Conservation (phyloP, 2,888 invertebrate genomes). For the Drosophila borealis region DNA sequence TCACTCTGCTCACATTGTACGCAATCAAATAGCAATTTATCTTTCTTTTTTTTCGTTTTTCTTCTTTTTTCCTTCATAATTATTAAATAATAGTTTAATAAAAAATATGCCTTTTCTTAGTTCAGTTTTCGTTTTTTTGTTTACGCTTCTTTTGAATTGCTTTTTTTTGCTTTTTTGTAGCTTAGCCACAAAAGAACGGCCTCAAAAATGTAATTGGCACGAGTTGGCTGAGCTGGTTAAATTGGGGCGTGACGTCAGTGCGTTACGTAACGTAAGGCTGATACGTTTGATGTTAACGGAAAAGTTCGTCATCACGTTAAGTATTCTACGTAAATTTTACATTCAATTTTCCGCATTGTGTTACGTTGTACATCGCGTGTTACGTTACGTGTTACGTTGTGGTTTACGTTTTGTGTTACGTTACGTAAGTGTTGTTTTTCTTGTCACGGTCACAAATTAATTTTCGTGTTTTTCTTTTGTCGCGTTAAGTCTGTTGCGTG, state of each 20-base stretch:
- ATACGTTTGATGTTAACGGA: neutral
- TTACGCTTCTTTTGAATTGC: conserved; percentile 33
- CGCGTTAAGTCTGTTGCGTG: neutral
- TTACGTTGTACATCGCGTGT: conserved; percentile 1
- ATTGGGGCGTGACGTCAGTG: conserved; percentile 24
- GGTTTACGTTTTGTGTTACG: neutral
- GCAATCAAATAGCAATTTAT: conserved; percentile 28
- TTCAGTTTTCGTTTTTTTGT: conserved; percentile 21
- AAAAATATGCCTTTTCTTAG: conserved; percentile 57
- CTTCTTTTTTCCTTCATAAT: conserved; percentile 1
- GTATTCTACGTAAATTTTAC: conserved; percentile 3
- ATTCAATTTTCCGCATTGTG: neutral
- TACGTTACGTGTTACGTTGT: conserved; percentile 1
- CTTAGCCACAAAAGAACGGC: conserved; percentile 54
- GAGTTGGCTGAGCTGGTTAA: conserved; percentile 36
- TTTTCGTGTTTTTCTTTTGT: neutral
- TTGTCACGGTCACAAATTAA: neutral
- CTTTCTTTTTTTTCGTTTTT: conserved; percentile 5
- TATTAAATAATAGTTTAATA: conserved; percentile 45
- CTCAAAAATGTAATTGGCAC: conserved; percentile 48
- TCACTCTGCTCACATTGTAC: conserved; percentile 63
- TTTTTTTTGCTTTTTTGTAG: conserved; percentile 26
- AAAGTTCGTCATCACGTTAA: neutral
- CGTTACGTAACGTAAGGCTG: conserved; percentile 2
- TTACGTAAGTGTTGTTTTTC: neutral